phyloP scores from a whole-genome alignment of 2,888 invertebrate species.

The Sylvicola cinctus region DNA sequence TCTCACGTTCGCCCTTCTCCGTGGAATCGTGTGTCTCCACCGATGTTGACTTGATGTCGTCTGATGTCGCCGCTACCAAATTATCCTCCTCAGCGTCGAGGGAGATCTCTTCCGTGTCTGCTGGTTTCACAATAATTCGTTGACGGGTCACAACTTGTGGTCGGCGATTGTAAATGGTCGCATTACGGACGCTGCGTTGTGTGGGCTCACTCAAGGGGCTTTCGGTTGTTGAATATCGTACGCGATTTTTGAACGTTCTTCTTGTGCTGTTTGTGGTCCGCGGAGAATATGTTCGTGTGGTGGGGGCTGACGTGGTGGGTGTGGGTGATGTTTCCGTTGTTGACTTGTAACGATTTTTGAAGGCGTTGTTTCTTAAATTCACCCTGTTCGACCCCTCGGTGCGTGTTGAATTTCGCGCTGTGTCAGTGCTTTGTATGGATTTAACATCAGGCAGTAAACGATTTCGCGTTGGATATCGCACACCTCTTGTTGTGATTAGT shows the following conservation, averaged over 20 bases:
- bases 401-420: not conserved
- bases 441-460: constrained; percentile 7
- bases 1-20: constrained; percentile 21
- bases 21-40: constrained; percentile 22
- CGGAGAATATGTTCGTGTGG: constrained; percentile 1
- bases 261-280: constrained; percentile 8
- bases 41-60: constrained; percentile 10
- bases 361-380: constrained; percentile 1
- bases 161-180: constrained; percentile 2
- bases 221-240: not conserved
- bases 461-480: constrained; percentile 8
- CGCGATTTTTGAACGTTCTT: constrained; percentile 4
- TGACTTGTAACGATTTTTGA: constrained; percentile 5
- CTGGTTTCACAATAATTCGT: constrained; percentile 12
- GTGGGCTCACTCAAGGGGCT: constrained; percentile 6
- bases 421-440: not conserved
- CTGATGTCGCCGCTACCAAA: not conserved
- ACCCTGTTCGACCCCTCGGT: not conserved
- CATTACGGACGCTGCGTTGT: constrained; percentile 4
- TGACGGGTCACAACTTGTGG: constrained; percentile 3
- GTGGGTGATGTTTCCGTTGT: constrained; percentile 13
- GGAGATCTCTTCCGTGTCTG: constrained; percentile 23
- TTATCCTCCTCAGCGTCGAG: not conserved
- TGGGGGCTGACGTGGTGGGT: constrained; percentile 7
- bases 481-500: constrained; percentile 6